Base-by-base conservation (phyloP, 2,888 invertebrate species). In the Sepiola atlantica region DNA sequence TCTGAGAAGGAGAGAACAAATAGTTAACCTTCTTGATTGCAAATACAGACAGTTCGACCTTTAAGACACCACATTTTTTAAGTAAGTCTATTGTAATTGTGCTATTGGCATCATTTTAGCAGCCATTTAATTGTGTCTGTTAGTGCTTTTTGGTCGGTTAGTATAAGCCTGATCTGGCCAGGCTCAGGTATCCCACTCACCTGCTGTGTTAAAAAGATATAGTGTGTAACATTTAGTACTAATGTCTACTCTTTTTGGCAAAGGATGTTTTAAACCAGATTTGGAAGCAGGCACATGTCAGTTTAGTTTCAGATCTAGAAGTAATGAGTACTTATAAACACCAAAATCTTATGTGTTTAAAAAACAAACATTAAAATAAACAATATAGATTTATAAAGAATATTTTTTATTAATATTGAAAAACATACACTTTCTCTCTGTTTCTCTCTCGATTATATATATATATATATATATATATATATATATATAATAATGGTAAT, bases 241-340 rank as follows among this genome's bases (percentile, higher is more conserved):
- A 77, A 77, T 77, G n/a, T n/a, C 14, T 21, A 77, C 77, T 77
- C 12, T 77, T 77, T 77, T 77, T 77, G 77, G n/a, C 77, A 77
- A 77, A n/a, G n/a, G n/a, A 77, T 32, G n/a, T 77, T 77, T 77
- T 77, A 77, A 77, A n/a, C 77, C n/a, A 77, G n/a, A 77, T 77
- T 77, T 77, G 77, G 61, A 61, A 61, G 28, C 61, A 61, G 61
- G 24, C 28, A 28, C 61, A 24, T 61, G 28, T 0, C n/a, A 77
- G 2, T n/a, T 77, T 77, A 77, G 14, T n/a, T 77, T 77, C 77
- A 77, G n/a, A n/a, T 14, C 3, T 77, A n/a, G 16, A n/a, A 77
- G 24, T 77, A 57, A 21, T 24, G 77, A 77, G n/a, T n/a, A n/a
- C n/a, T 32, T 77, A 77, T 32, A 14, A n/a, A 77, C 12, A n/a